Evolutionary conservation across 1,140 invertebrate genomes (phyloP).

Genomic region (Wasmannia auropunctata): DNA sequence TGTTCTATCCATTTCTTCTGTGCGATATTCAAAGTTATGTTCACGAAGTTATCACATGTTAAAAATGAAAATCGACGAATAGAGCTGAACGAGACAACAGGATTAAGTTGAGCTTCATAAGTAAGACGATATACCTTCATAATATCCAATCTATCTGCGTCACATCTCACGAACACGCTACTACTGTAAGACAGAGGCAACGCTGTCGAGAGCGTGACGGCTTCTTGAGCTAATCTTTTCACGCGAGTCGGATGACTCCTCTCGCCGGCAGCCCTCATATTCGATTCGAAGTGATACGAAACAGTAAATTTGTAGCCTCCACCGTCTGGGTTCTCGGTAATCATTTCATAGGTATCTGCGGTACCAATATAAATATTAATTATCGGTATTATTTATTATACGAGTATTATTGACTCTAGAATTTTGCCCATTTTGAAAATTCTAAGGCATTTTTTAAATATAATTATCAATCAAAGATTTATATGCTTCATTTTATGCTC

Average conservation of each 20-base stretch:
- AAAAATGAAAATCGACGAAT: neutral
- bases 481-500: too few species aligned
- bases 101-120: neutral
- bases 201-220: slow-evolving; percentile 97
- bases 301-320: slow-evolving; percentile 93
- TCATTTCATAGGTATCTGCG: slow-evolving; percentile 96
- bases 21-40: neutral
- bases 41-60: neutral
- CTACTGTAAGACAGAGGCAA: slow-evolving; percentile 97
- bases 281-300: slow-evolving; percentile 96
- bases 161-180: slow-evolving; percentile 98
- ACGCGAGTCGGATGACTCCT: slow-evolving; percentile 94
- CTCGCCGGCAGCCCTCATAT: slow-evolving; percentile 94
- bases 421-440: neutral
- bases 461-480: neutral
- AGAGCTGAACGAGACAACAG: neutral
- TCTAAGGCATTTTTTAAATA: neutral
- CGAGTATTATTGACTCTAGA: neutral
- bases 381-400: slow-evolving; percentile 32
- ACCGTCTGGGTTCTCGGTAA: slow-evolving; percentile 90
- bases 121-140: slow-evolving; percentile 91
- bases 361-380: slow-evolving; percentile 49
- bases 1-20: neutral
- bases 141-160: slow-evolving; percentile 96
- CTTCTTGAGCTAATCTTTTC: slow-evolving; percentile 97